phyloP scores from a whole-genome alignment of 2,113 vertebrate genomes.

The Sitta europaea region DNA sequence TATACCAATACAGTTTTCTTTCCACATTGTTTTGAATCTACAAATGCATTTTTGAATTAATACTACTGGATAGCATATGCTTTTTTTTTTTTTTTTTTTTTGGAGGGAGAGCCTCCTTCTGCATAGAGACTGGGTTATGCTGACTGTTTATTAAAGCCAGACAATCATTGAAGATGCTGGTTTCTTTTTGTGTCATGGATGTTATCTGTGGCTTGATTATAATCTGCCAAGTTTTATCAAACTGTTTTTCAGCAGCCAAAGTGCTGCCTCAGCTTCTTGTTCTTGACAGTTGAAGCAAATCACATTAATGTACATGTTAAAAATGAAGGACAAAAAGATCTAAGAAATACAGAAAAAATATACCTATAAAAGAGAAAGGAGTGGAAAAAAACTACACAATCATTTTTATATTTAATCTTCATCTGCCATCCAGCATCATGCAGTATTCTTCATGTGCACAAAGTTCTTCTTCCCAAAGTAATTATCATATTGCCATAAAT shows the following conservation, averaged over 20 bases:
- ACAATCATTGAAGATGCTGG: neutral
- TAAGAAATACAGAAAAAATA: neutral
- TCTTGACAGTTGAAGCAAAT: neutral
- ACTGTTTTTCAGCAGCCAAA: neutral
- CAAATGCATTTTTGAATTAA: neutral
- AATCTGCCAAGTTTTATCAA: neutral
- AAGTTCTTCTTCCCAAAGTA: neutral
- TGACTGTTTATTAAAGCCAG: neutral
- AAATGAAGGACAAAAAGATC: neutral
- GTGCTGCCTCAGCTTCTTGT: neutral
- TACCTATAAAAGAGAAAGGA: neutral
- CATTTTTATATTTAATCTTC: neutral
- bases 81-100: neutral
- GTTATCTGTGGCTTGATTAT: neutral
- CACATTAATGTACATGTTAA: neutral
- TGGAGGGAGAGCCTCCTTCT: neutral
- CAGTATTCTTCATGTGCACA: neutral
- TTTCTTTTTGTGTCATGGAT: neutral
- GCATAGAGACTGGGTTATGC: fast-evolving
- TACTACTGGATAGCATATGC: neutral
- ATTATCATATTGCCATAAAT: neutral
- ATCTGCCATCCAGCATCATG: neutral
- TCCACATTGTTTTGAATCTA: neutral
- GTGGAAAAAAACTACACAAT: neutral
- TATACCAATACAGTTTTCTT: neutral